These are phyloP conservation scores for Chaetodon trifascialis DNA, from an alignment of 2,113 vertebrate genomes.

Conservation along the genomic window DNA sequence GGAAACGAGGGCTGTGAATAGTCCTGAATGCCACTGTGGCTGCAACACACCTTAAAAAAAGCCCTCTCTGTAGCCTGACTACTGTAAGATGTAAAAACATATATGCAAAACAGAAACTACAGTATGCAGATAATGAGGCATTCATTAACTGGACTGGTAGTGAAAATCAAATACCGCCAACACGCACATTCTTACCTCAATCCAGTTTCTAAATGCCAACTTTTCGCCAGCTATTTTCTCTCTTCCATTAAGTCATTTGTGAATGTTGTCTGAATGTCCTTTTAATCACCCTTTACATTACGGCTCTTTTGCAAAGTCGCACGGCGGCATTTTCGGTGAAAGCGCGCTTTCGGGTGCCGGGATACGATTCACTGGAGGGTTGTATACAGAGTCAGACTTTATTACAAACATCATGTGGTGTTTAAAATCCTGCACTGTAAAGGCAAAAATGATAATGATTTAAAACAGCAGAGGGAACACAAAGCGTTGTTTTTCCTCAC, in stretches of 20 bases:
- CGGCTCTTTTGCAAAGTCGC: constrained; percentile 44
- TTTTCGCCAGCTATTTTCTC: constrained; percentile 45
- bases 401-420: constrained; percentile 28
- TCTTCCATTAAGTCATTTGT: constrained; percentile 50
- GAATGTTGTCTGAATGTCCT: constrained; percentile 57
- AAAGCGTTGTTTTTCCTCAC: constrained; percentile 14
- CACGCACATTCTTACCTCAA: constrained; percentile 76
- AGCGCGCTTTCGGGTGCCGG: constrained; percentile 15
- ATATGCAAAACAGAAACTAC: constrained; percentile 79
- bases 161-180: constrained; percentile 47
- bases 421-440: constrained; percentile 10
- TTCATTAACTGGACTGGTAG: constrained; percentile 57
- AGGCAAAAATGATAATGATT: background rate
- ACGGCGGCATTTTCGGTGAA: constrained; percentile 26
- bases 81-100: constrained; percentile 73
- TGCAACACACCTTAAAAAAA: constrained; percentile 51
- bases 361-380: constrained; percentile 40
- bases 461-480: constrained; percentile 35
- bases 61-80: constrained; percentile 72
- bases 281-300: constrained; percentile 55
- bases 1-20: constrained; percentile 49
- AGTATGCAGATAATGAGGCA: constrained; percentile 74
- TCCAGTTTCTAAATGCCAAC: constrained; percentile 58
- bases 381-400: constrained; percentile 36
- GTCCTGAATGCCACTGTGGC: constrained; percentile 33